Conservation (phyloP, 2,113 vertebrate species). For the Percina caprodes region DNA sequence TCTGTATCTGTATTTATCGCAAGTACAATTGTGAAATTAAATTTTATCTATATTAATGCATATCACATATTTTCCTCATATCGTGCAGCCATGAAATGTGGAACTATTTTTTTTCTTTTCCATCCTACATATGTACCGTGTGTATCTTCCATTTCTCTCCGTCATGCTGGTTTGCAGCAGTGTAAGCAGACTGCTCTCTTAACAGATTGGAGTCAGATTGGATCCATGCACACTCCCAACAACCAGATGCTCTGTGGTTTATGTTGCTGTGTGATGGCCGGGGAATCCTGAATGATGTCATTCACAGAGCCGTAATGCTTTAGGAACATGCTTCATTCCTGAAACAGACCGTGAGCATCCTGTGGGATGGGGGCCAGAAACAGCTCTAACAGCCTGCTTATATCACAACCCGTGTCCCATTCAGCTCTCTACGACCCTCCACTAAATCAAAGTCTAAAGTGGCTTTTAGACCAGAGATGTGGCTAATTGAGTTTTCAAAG, state of each 20-base stretch:
- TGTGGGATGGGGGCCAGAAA: conserved; percentile 4
- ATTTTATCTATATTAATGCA: too few species aligned
- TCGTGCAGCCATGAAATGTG: too few species aligned
- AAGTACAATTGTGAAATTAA: too few species aligned
- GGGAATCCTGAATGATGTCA: conserved; percentile 42
- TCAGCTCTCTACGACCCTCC: conserved; percentile 17
- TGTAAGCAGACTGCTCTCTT: conserved; percentile 1
- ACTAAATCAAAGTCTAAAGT: conserved; percentile 41
- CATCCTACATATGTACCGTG: background rate
- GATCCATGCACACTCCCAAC: conserved; percentile 23
- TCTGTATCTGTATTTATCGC: too few species aligned
- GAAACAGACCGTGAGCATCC: conserved; percentile 16
- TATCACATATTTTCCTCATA: too few species aligned
- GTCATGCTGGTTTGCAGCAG: conserved; percentile 13
- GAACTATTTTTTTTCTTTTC: background rate
- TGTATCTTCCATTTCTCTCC: background rate
- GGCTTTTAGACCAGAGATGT: conserved; percentile 38
- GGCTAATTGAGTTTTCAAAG: conserved; percentile 68
- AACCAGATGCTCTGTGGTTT: conserved; percentile 47
- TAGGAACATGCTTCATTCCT: conserved; percentile 23
- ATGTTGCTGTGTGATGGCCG: conserved; percentile 23
- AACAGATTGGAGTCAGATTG: conserved; percentile 38
- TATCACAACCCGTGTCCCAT: background rate
- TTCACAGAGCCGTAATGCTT: conserved; percentile 29
- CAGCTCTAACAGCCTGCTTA: conserved; percentile 10